These are phyloP conservation scores for Euzetes globulus DNA, from an alignment of 2,888 invertebrate species.

Conservation along the genomic window DNA sequence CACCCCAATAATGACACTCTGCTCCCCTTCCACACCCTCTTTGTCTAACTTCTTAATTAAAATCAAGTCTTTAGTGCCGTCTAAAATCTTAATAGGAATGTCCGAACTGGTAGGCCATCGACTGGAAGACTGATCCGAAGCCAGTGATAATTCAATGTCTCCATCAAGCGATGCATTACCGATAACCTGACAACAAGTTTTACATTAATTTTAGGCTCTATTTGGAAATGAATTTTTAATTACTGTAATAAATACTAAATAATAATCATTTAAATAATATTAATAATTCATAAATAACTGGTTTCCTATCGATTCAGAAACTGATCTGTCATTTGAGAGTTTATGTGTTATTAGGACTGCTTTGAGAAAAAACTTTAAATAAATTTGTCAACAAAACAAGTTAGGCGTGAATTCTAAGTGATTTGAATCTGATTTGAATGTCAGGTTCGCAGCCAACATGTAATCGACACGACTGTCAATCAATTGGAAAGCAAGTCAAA, in stretches of 20 bases:
- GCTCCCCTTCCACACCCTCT: conserved; percentile 43
- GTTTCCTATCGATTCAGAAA: neutral
- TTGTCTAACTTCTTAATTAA: conserved; percentile 70
- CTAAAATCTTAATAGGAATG: conserved; percentile 58
- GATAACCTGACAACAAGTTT: conserved; percentile 30
- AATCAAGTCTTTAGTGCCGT: conserved; percentile 71
- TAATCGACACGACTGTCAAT: neutral
- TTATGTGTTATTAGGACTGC: conserved; percentile 1
- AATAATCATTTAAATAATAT: neutral
- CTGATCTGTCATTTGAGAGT: neutral
- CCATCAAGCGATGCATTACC: conserved; percentile 35
- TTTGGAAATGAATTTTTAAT: neutral
- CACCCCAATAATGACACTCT: conserved; percentile 38
- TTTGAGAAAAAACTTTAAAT: neutral
- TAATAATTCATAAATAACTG: neutral
- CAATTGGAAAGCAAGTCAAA: neutral
- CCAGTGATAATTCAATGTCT: conserved; percentile 52
- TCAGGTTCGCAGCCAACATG: neutral
- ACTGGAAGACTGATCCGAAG: conserved; percentile 62
- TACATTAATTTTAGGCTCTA: conserved; percentile 11
- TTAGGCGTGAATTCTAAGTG: conserved; percentile 8
- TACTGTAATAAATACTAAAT: neutral
- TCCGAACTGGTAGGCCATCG: conserved; percentile 48
- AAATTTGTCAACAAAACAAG: conserved; percentile 5
- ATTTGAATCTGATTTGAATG: neutral